These are phyloP conservation scores for Acropora yongei DNA, from an alignment of 64 coral and sea anemone genomes.

Conservation along the genomic window DNA sequence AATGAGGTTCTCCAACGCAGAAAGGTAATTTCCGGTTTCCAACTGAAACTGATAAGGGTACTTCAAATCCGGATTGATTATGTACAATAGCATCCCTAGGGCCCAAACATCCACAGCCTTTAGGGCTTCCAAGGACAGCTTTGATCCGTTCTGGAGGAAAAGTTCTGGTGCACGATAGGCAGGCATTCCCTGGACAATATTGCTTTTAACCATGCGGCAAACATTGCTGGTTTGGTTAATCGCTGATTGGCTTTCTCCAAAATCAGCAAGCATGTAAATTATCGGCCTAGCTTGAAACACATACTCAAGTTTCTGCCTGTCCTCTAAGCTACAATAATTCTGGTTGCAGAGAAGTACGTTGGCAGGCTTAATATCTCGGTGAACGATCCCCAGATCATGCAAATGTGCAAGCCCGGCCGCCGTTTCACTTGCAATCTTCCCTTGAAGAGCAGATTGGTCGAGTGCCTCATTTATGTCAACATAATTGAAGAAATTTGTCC, in stretches of 20 bases:
- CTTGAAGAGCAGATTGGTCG: neutral
- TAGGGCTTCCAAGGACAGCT: constrained; percentile 48
- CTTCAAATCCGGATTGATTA: constrained; percentile 71
- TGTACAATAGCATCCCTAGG: constrained; percentile 72
- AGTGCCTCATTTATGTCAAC: constrained; percentile 63
- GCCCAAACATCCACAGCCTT: constrained; percentile 75
- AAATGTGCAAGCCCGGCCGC: constrained; percentile 28
- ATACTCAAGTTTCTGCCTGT: neutral
- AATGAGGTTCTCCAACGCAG: neutral
- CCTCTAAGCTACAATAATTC: constrained; percentile 54
- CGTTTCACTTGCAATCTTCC: neutral
- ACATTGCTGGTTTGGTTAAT: constrained; percentile 46
- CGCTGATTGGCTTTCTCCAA: constrained; percentile 58
- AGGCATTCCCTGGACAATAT: constrained; percentile 53
- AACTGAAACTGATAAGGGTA: constrained; percentile 72
- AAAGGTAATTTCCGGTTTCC: neutral
- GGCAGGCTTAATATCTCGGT: constrained; percentile 46
- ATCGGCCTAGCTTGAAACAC: constrained; percentile 39
- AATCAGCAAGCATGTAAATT: constrained; percentile 51
- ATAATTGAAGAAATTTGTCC: constrained; percentile 34
- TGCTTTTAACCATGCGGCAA: constrained; percentile 42
- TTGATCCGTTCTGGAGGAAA: neutral
- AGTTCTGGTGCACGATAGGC: constrained; percentile 59
- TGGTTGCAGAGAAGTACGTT: constrained; percentile 17
- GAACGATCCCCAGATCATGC: constrained; percentile 40